These are phyloP conservation scores for Cephus sareptanus DNA, from an alignment of 2,888 invertebrate species.

Conservation along the genomic window DNA sequence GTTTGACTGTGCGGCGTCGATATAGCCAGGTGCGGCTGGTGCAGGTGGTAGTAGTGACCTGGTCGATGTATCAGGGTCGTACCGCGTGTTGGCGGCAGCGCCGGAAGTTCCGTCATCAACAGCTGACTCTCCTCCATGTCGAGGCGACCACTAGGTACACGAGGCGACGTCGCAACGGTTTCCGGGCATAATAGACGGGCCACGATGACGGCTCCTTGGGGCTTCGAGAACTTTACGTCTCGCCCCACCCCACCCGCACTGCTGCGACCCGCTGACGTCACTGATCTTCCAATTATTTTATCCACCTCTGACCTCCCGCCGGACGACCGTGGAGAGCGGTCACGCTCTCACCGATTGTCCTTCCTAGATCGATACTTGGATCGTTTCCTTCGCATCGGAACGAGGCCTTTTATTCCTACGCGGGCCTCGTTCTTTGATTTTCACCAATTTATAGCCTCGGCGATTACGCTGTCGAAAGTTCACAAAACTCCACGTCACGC, in stretches of 20 bases:
- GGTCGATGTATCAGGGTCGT: constrained; percentile 67
- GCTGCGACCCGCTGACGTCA: constrained; percentile 11
- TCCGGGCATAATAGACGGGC: constrained; percentile 18
- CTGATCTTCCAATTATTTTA: constrained; percentile 10
- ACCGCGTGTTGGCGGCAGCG: constrained; percentile 67
- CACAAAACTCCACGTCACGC: background rate
- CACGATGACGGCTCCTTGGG: constrained; percentile 1
- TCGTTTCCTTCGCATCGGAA: background rate
- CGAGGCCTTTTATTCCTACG: background rate
- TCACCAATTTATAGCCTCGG: background rate
- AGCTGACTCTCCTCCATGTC: constrained; percentile 71
- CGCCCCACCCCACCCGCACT: background rate
- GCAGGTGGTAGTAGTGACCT: constrained; percentile 67
- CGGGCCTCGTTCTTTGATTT: constrained; percentile 47
- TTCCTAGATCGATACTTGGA: constrained; percentile 15
- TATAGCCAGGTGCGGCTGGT: constrained; percentile 63
- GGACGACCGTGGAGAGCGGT: constrained; percentile 10
- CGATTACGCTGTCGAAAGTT: background rate
- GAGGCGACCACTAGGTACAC: background rate
- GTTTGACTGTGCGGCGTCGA: constrained; percentile 55
- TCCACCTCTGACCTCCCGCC: constrained; percentile 7
- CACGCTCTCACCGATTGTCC: background rate
- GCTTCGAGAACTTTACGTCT: background rate
- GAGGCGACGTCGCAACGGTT: constrained; percentile 8
- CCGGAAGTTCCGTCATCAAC: constrained; percentile 72